Conservation (phyloP, 2,888 invertebrate genomes). For the Holacanthella duospinosa region DNA sequence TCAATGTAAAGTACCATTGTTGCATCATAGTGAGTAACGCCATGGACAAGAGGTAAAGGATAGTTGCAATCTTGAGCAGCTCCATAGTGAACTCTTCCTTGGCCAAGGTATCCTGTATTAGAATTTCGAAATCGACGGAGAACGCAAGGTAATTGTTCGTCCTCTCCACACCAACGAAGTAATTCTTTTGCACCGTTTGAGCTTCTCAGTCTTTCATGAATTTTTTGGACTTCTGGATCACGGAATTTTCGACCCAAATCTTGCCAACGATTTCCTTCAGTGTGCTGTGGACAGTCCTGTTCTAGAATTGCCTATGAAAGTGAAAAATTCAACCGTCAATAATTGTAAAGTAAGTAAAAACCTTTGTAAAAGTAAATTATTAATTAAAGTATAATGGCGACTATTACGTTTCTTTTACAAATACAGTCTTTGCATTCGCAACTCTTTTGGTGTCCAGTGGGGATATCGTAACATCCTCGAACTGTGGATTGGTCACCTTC, state of each 20-base stretch:
- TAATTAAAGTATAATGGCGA: not conserved
- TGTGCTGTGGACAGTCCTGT: conserved; percentile 23
- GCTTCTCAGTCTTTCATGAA: conserved; percentile 24
- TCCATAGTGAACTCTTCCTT: conserved; percentile 31
- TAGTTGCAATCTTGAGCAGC: conserved; percentile 34
- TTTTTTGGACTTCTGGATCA: conserved; percentile 23
- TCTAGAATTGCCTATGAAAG: conserved; percentile 15
- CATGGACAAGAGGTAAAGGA: conserved; percentile 30
- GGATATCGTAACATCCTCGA: conserved; percentile 27
- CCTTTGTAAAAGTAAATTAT: no score
- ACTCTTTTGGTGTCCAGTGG: conserved; percentile 31
- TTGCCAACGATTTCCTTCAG: conserved; percentile 29
- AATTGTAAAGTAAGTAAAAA: not conserved
- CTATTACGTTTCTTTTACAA: conserved; percentile 14
- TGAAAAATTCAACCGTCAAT: no score
- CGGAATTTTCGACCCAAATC: conserved; percentile 16
- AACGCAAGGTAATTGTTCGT: conserved; percentile 29
- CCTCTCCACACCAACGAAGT: conserved; percentile 30
- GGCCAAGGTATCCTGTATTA: conserved; percentile 22
- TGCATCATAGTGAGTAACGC: conserved; percentile 18
- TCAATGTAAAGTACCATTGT: conserved; percentile 15
- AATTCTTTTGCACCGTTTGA: conserved; percentile 21
- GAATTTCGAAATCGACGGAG: conserved; percentile 28
- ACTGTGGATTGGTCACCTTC: not conserved
- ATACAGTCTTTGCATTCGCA: conserved; percentile 30